Conservation (phyloP, 2,888 invertebrate species). For the Tachina fera region DNA sequence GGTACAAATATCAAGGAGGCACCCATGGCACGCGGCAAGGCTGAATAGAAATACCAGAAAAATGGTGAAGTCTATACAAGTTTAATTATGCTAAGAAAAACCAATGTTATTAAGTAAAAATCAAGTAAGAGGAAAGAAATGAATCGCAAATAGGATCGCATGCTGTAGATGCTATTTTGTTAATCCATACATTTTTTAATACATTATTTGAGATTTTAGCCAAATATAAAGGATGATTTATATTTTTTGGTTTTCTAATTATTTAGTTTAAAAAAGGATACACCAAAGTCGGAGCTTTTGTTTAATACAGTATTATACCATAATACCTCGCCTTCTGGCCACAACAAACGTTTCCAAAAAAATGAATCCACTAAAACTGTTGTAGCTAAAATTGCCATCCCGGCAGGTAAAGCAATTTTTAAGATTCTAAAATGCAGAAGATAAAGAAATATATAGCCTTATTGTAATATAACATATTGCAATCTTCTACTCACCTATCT, state of each 20-base stretch:
- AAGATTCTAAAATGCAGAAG: conserved; percentile 85
- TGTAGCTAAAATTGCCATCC: conserved; percentile 86
- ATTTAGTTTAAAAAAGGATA: conserved; percentile 87
- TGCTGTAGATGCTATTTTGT: neutral
- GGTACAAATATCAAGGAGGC: conserved; percentile 91
- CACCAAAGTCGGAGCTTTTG: conserved; percentile 98
- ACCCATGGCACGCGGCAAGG: conserved; percentile 95
- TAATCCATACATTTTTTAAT: neutral
- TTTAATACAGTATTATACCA: conserved; percentile 98
- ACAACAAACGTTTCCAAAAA: conserved; percentile 94
- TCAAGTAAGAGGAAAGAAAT: neutral
- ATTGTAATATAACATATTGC: neutral
- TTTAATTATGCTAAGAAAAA: conserved; percentile 62
- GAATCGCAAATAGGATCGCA: neutral
- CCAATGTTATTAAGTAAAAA: conserved; percentile 26
- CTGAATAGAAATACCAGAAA: conserved; percentile 99
- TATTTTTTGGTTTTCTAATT: neutral
- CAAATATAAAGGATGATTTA: too few species aligned
- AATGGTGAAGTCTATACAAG: conserved; percentile 92
- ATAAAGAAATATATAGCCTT: neutral
- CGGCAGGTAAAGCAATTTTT: conserved; percentile 89
- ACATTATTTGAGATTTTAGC: too few species aligned
- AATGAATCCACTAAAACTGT: conserved; percentile 94
- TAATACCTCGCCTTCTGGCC: conserved; percentile 99
- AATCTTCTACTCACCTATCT: conserved; percentile 84